These are phyloP conservation scores for Watsonalla binaria DNA, from an alignment of 2,888 invertebrate genomes.

Conservation along the genomic window DNA sequence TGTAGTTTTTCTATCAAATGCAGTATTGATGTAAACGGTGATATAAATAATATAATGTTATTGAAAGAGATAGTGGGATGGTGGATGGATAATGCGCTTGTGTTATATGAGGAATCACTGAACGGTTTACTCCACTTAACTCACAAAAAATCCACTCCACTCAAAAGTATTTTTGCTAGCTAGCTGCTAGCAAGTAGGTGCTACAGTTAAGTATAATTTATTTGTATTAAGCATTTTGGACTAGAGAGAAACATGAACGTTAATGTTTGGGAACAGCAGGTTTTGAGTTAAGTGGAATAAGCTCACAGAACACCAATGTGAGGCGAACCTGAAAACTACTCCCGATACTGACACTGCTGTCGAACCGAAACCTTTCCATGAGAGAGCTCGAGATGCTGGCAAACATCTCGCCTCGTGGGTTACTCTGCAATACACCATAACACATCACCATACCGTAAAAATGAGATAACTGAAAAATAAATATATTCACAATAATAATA, in stretches of 20 bases:
- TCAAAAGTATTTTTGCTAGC: too few species aligned
- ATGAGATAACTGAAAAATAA: slow-evolving; percentile 47
- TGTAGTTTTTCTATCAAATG: background rate
- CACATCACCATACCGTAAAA: slow-evolving; percentile 29
- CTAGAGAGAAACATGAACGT: too few species aligned
- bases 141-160: too few species aligned
- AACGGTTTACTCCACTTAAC: too few species aligned
- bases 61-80: slow-evolving; percentile 11
- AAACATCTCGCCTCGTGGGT: slow-evolving; percentile 88
- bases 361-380: slow-evolving; percentile 88
- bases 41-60: slow-evolving; percentile 8
- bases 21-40: background rate
- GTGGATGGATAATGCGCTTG: slow-evolving; percentile 18
- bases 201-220: too few species aligned
- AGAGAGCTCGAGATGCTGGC: slow-evolving; percentile 90
- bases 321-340: slow-evolving; percentile 85
- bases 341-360: slow-evolving; percentile 85
- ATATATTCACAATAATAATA: slow-evolving; percentile 15
- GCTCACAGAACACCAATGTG: slow-evolving; percentile 58
- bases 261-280: too few species aligned
- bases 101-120: slow-evolving; percentile 3
- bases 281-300: slow-evolving; percentile 14
- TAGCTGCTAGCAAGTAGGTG: too few species aligned
- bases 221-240: too few species aligned
- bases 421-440: slow-evolving; percentile 80